Evolutionary conservation across 2,888 invertebrate genomes (phyloP).

Genomic region (Trachelus stipa): DNA sequence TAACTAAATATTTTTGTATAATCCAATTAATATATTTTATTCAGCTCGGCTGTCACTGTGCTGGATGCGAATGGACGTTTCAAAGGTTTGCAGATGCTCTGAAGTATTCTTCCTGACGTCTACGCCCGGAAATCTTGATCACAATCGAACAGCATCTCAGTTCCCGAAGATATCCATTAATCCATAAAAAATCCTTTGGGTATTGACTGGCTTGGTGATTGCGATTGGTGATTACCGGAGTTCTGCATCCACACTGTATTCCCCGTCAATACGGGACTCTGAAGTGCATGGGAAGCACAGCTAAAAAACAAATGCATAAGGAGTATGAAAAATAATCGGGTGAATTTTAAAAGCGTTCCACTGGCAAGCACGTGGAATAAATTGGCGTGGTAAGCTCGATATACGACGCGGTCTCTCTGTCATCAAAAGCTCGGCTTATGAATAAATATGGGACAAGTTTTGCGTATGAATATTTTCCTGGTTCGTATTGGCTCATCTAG

Average conservation of each 20-base stretch:
- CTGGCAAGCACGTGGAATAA: slow-evolving; percentile 40
- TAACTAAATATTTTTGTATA: too few relatives aligned
- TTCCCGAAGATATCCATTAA: neutral
- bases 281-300: neutral
- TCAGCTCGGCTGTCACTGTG: too few relatives aligned
- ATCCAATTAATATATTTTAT: too few relatives aligned
- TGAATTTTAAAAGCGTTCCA: slow-evolving; percentile 5
- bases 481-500: neutral
- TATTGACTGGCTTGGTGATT: neutral
- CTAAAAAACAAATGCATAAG: neutral
- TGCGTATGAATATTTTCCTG: slow-evolving; percentile 48
- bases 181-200: neutral
- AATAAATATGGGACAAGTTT: slow-evolving; percentile 54
- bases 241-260: neutral
- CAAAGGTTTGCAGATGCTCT: neutral
- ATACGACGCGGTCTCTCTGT: slow-evolving; percentile 36
- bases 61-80: too few relatives aligned
- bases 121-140: neutral
- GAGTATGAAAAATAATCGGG: neutral
- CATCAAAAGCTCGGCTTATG: slow-evolving; percentile 53
- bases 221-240: neutral
- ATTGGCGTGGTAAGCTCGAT: slow-evolving; percentile 42
- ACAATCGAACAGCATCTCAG: neutral
- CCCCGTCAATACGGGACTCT: neutral
- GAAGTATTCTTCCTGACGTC: neutral